Evolutionary conservation across 2,113 vertebrate genomes (phyloP).

Genomic region (Bungarus multicinctus): DNA sequence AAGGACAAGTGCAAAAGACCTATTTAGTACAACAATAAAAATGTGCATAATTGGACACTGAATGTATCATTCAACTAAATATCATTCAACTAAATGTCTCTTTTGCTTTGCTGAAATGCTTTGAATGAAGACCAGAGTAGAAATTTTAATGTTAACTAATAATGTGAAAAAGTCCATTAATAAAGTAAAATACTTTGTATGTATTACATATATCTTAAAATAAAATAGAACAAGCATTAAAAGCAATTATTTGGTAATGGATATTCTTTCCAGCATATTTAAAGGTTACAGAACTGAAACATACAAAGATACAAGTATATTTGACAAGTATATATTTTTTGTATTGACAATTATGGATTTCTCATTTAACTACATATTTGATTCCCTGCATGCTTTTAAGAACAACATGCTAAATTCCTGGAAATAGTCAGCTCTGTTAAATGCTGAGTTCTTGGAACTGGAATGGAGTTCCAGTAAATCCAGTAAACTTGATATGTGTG

Average conservation of each 20-base stretch:
- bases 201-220: background rate
- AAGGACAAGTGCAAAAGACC: background rate
- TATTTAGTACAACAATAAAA: background rate
- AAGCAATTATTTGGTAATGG: background rate
- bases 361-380: constrained; percentile 22
- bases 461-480: background rate
- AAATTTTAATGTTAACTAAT: background rate
- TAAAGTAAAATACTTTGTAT: background rate
- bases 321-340: background rate
- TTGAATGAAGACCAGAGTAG: background rate
- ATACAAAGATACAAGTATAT: background rate
- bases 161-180: background rate
- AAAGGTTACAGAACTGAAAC: background rate
- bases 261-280: background rate
- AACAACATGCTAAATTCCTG: background rate
- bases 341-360: constrained; percentile 13
- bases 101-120: background rate
- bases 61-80: background rate
- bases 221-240: background rate
- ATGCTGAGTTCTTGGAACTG: constrained; percentile 2
- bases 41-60: background rate
- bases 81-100: background rate
- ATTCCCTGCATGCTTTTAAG: constrained; percentile 34
- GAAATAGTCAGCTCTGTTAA: constrained; percentile 8
- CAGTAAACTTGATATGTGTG: background rate